Evolutionary conservation across 2,888 invertebrate species (phyloP).

Genomic region (Nezara viridula): DNA sequence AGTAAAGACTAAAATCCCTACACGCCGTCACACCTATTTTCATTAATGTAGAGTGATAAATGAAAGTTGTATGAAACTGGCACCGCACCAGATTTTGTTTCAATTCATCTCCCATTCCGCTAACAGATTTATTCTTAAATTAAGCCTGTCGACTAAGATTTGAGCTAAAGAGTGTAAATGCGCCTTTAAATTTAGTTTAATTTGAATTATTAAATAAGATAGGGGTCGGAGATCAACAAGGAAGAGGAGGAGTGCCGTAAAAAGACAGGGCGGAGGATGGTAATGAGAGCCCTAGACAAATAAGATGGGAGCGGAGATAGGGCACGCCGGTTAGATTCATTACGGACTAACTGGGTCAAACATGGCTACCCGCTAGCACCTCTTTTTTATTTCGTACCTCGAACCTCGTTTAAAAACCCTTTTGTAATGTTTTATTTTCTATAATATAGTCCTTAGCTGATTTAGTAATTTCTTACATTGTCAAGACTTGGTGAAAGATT

Average conservation of each 20-base stretch:
- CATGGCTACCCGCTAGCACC: not conserved
- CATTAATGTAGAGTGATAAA: too few species aligned
- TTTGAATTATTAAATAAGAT: constrained; percentile 13
- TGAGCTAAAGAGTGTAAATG: not conserved
- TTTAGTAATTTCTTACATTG: not conserved
- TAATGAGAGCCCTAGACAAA: constrained; percentile 30
- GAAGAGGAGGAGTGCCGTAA: not conserved
- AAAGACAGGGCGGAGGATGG: constrained; percentile 12
- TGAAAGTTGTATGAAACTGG: too few species aligned
- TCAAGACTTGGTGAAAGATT: not conserved
- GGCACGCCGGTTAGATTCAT: constrained; percentile 36
- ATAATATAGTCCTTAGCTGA: not conserved
- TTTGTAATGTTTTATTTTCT: not conserved
- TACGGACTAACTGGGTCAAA: constrained; percentile 21
- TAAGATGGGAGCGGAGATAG: constrained; percentile 33
- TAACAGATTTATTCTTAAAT: not conserved
- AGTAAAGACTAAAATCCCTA: too few species aligned
- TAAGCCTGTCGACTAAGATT: not conserved
- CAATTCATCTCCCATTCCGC: not conserved
- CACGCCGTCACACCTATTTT: too few species aligned
- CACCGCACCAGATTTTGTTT: too few species aligned
- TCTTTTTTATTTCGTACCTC: not conserved
- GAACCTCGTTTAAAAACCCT: not conserved
- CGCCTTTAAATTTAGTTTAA: not conserved
- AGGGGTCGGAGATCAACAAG: not conserved